Percentiles rank a stretch among this genome's conserved stretches.
Evolutionary conservation across 2,797 vertebrate genomes (phyloP).

Genomic region (Saxicola maurus): DNA sequence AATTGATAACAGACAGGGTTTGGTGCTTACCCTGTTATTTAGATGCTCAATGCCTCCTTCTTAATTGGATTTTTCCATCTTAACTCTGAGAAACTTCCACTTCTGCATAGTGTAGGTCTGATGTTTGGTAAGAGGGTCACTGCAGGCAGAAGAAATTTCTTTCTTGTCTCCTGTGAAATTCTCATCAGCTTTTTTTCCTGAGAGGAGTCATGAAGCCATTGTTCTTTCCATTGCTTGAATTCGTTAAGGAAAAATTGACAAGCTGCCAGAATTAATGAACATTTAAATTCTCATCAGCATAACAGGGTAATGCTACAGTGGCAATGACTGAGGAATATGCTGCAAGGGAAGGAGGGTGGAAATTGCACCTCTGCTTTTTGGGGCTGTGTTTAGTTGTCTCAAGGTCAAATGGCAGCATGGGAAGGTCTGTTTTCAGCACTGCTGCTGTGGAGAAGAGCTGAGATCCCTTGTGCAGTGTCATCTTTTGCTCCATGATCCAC

Average conservation of each 20-base stretch:
- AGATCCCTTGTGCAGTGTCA: background rate
- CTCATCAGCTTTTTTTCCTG: background rate
- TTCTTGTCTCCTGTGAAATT: background rate
- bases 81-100: background rate
- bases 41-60: background rate
- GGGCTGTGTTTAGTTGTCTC: background rate
- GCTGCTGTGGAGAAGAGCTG: background rate
- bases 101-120: background rate
- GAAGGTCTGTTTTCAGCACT: background rate
- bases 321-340: background rate
- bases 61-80: background rate
- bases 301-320: background rate
- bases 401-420: accelerated
- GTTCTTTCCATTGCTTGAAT: background rate
- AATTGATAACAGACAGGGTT: background rate
- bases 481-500: background rate
- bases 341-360: background rate
- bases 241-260: background rate
- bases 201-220: background rate
- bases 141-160: background rate
- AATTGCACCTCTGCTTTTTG: background rate
- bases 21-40: background rate
- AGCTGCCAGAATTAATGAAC: background rate
- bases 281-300: background rate
- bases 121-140: background rate